These are phyloP conservation scores for Potorous gilbertii DNA, from an alignment of 2,797 vertebrate genomes.

Conservation along the genomic window DNA sequence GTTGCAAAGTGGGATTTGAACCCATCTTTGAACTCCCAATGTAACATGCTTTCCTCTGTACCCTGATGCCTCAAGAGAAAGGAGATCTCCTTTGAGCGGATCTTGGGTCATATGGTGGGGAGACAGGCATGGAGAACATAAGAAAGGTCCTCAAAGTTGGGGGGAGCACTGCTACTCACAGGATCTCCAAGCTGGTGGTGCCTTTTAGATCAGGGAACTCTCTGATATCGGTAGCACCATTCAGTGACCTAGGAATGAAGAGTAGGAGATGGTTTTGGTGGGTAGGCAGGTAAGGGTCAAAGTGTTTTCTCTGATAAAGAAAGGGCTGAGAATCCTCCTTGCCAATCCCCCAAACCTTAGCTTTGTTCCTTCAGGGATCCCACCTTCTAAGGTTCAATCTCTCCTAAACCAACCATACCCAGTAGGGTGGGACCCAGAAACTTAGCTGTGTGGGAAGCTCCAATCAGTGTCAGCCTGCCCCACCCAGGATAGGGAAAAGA, in stretches of 20 bases:
- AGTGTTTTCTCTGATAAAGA: neutral
- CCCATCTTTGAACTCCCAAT: neutral
- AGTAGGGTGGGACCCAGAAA: neutral
- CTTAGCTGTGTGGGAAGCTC: fast-evolving
- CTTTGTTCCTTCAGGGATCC: neutral
- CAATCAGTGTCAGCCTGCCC: neutral
- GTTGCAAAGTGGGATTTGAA: neutral
- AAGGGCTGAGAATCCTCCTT: neutral
- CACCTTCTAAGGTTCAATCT: neutral
- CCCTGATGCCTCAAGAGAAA: neutral
- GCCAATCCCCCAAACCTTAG: neutral
- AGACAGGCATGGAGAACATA: neutral
- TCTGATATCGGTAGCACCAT: slow-evolving; percentile 92
- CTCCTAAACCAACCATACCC: neutral
- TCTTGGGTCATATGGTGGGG: neutral
- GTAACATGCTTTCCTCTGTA: neutral
- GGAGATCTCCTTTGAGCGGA: neutral
- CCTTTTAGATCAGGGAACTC: slow-evolving; percentile 96
- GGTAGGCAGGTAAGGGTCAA: neutral
- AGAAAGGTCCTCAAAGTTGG: slow-evolving; percentile 16
- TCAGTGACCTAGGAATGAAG: slow-evolving; percentile 89
- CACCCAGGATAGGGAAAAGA: fast-evolving
- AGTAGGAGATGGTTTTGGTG: neutral
- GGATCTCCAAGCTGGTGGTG: slow-evolving; percentile 95
- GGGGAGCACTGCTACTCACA: slow-evolving; percentile 88